Base-by-base conservation (phyloP, 2,888 invertebrate genomes). In the Ophonus ardosiacus region DNA sequence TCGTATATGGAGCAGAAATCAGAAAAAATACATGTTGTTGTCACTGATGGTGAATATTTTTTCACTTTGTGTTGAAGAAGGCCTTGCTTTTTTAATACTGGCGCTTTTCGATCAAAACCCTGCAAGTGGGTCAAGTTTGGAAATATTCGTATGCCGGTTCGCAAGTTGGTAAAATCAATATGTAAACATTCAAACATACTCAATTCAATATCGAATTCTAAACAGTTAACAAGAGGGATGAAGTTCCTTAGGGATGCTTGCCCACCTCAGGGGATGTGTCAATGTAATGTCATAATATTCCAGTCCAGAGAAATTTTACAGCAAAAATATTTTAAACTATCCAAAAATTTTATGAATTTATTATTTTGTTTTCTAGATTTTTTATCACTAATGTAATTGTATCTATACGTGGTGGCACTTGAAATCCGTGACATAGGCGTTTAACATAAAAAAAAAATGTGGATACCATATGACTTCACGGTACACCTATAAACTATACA, bases 131-230 rank as follows among this genome's bases (percentile, higher is more conserved):
- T 80, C 80, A 80, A 80, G 80, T 61, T 61, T 80, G 38, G 15
- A 24, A 17, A 61, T 31, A 61, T 80, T 80, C 43, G 71, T 74
- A 74, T 74, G 71, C 71, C 71, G 43, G 40, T 10, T 15, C 18
- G 78, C 57, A 15, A 78, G 15, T 78, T 24, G 74, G 56, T 40
- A 76, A 76, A 84, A 84, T 84, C 84, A 84, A 84, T 84, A 84
- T 84, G 65, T 84, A 84, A 61, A 84, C 84, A 83, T 71, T 61
- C 83, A 61, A 83, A 74, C 76, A 78, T 78, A 78, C 65, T 78
- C 84, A 65, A 84, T 78, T 84, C 84, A 78, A 78, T 84, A 84
- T 78, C 51, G 84, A 65, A 84, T 78, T 84, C 78, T 78, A 78
- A 84, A 84, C 84, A 51, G 43, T 51, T 51, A 51, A 10, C 43